These are phyloP conservation scores for Peromyscus leucopus DNA, from an alignment of 2,113 vertebrate genomes.

Conservation along the genomic window DNA sequence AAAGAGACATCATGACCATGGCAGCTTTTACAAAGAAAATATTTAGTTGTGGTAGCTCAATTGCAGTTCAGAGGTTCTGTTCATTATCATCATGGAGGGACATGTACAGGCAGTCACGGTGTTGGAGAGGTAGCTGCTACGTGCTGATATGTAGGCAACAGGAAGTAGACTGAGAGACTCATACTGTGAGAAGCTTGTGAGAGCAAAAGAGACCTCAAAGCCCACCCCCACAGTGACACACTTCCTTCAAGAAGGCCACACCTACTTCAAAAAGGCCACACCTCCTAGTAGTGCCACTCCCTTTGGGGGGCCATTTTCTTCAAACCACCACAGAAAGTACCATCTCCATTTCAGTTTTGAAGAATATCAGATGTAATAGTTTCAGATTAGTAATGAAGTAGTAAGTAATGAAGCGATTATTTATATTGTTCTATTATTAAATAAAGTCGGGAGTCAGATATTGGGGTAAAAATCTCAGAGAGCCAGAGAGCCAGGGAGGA, in stretches of 20 bases:
- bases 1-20: neutral
- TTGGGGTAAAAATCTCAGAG: neutral
- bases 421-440: neutral
- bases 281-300: neutral
- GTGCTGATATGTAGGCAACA: neutral
- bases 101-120: neutral
- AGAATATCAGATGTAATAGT: neutral
- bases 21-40: neutral
- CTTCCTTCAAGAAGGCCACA: neutral
- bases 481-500: neutral
- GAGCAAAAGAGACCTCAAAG: neutral
- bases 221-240: neutral
- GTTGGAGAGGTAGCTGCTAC: neutral
- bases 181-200: neutral
- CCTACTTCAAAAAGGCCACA: neutral
- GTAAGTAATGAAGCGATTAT: neutral
- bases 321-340: neutral
- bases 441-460: neutral
- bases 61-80: neutral
- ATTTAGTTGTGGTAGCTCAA: neutral
- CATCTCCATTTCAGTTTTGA: neutral
- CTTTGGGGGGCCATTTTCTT: neutral
- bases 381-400: neutral
- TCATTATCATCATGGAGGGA: neutral
- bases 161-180: neutral